phyloP scores from a whole-genome alignment of 2,888 invertebrate species.

The Balanococcus diminutus region DNA sequence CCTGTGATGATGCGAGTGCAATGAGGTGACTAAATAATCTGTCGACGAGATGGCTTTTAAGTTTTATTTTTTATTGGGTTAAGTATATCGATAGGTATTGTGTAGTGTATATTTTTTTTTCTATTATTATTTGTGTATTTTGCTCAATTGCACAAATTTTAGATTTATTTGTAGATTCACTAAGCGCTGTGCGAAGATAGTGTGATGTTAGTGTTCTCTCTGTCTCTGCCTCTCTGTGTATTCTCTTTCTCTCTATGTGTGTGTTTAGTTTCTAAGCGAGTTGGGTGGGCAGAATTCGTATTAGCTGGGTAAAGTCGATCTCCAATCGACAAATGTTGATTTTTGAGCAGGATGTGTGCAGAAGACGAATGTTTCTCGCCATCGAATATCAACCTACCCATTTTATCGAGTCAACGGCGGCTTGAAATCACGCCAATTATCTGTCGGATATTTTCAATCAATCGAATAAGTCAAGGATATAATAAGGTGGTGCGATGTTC shows the following conservation, averaged over 20 bases:
- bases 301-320: too few species aligned
- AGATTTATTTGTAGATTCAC: slow-evolving; percentile 9
- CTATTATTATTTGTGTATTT: not conserved
- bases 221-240: not conserved
- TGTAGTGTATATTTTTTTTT: not conserved
- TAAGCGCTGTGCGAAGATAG: slow-evolving; percentile 13
- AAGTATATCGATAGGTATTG: too few species aligned
- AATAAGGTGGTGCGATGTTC: not conserved
- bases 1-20: slow-evolving; percentile 12
- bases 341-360: too few species aligned
- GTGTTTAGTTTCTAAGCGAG: not conserved
- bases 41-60: not conserved
- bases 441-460: not conserved
- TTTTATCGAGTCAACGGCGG: too few species aligned
- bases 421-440: too few species aligned
- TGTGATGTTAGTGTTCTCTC: slow-evolving; percentile 22
- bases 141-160: slow-evolving; percentile 31
- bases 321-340: too few species aligned
- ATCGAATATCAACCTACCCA: too few species aligned
- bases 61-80: not conserved
- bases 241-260: not conserved
- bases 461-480: not conserved
- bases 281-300: not conserved
- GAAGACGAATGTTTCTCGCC: too few species aligned
- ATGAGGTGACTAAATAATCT: not conserved